Evolutionary conservation across 2,113 vertebrate species (phyloP), one percentile per base, ranked within the genome.

Genomic region (Spizaetus ornatus): DNA sequence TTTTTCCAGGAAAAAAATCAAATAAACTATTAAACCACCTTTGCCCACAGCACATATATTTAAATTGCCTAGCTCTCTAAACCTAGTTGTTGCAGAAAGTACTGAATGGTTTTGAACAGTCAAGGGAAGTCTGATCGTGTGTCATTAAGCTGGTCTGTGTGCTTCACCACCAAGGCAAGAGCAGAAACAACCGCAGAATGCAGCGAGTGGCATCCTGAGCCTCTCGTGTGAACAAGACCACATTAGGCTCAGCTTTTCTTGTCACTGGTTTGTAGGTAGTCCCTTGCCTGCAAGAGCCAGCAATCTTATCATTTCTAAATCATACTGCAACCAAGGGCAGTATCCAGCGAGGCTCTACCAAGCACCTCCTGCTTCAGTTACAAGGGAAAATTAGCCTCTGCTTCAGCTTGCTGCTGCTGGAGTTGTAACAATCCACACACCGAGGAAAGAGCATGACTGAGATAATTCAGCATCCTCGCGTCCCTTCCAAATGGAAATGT

Each of bases 391-490:
- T 52, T 7, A 42, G 2, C 14, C 38, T 58, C n/a, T 40, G 52
- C 20, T 59, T 66, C 59, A 73, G 25, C 16, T 42, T 25, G 10
- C 34, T 61, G 10, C 34, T 61, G n/a, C 16, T 82, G 59, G 18
- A 19, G 27, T 5, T 48, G 27, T 13, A 47, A 69, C 55, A 73
- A 67, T 18, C 7, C 6, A 27, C 8, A 27, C 1, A 2, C 5
- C 5, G 3, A 82, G 42, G 21, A 92, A 66, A 65, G 23, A 50
- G 36, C 7, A 8, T 3, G 21, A 25, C 21, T 15, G 65, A 82
- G 13, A 2, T 34, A 40, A 47, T 56, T 48, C 62, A 70, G 7
- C 34, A 65, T 42, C 48, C 19, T 13, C 0, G 1, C 1, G 0
- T 6, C 16, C 9, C 17, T 70, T 93, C 48, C 36, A 70, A 61